Conservation (phyloP, 2,797 vertebrate species). For the Galagoides demidoff region DNA sequence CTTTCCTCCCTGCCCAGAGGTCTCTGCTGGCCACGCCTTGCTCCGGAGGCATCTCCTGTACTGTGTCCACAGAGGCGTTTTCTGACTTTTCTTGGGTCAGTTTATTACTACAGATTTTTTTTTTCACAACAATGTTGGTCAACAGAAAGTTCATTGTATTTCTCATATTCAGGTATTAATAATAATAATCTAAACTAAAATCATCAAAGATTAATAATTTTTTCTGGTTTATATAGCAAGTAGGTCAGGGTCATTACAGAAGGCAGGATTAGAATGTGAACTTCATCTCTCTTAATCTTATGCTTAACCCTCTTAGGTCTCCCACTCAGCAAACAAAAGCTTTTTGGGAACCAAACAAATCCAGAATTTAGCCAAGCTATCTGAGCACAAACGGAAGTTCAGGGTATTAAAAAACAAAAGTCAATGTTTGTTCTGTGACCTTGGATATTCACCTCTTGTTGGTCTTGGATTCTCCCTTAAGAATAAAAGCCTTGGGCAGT, state of each 20-base stretch:
- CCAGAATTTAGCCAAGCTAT: not conserved
- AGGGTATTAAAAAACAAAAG: not conserved
- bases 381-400: constrained; percentile 31
- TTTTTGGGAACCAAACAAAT: not conserved
- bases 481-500: not conserved
- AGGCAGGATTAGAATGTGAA: not conserved
- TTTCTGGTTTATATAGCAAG: constrained; percentile 3
- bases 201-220: constrained; percentile 22
- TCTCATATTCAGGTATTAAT: not conserved
- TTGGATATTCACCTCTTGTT: not conserved
- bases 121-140: not conserved
- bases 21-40: not conserved
- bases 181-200: constrained; percentile 40
- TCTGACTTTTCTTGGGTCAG: not conserved
- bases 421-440: not conserved
- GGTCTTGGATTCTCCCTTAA: not conserved
- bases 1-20: not conserved
- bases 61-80: not conserved
- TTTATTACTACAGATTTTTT: not conserved
- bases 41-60: too few species aligned
- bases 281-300: not conserved
- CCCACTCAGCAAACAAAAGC: constrained; percentile 1
- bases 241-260: not conserved
- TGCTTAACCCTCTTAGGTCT: not conserved
- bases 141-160: not conserved